Evolutionary conservation across 2,113 vertebrate species (phyloP).

Genomic region (Cyanistes caeruleus): DNA sequence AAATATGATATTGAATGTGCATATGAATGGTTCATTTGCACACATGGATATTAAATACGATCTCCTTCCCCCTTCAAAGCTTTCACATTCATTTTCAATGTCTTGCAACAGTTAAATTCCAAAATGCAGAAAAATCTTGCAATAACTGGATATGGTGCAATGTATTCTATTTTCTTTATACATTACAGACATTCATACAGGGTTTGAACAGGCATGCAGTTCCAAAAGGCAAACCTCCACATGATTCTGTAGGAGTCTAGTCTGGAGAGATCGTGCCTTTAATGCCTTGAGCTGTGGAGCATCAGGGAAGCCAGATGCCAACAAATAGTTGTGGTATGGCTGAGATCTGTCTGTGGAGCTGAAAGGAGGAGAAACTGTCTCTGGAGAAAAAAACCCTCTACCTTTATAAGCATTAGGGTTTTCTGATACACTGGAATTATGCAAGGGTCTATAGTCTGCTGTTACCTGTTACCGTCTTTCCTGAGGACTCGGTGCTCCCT

Average conservation of each 20-base stretch:
- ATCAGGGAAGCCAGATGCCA: background rate
- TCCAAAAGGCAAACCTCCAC: background rate
- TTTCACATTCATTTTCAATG: background rate
- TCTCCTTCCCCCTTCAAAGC: background rate
- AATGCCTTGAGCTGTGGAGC: background rate
- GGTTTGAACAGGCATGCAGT: background rate
- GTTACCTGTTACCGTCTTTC: background rate
- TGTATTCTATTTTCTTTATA: background rate
- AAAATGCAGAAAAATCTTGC: background rate
- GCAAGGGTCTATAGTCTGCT: background rate
- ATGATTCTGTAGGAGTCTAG: background rate
- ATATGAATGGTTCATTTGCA: background rate
- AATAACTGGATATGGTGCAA: background rate
- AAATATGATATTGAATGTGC: background rate
- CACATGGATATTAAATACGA: background rate
- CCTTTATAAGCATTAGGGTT: background rate
- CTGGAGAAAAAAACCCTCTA: background rate
- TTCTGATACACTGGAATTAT: background rate
- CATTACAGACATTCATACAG: background rate
- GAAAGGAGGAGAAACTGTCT: background rate
- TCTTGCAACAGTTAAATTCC: background rate
- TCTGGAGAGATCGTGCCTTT: background rate
- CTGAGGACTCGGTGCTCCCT: background rate
- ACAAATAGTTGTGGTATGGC: background rate
- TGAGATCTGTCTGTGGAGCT: background rate